phyloP scores from a whole-genome alignment of 2,113 vertebrate species.

The Mastomys natalensis region DNA sequence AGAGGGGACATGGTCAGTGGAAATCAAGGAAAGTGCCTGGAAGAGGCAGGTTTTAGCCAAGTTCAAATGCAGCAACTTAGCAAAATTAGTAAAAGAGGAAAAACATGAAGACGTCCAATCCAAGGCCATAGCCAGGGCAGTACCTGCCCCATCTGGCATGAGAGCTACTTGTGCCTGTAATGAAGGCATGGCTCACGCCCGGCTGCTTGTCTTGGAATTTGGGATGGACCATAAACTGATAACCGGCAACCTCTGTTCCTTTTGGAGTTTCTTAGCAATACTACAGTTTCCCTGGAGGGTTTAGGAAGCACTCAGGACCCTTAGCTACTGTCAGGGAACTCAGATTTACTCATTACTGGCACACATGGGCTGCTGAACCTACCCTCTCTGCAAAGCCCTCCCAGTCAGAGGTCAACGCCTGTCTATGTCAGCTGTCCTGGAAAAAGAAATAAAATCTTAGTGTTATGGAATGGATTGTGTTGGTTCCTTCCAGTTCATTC shows the following conservation, averaged over 20 bases:
- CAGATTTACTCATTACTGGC: neutral
- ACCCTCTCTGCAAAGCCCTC: neutral
- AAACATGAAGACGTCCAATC: neutral
- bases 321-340: neutral
- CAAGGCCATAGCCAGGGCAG: neutral
- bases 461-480: neutral
- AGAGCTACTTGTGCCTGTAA: neutral
- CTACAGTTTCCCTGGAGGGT: neutral
- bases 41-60: neutral
- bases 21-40: neutral
- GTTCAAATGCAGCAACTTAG: neutral
- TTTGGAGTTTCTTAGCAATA: neutral
- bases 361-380: neutral
- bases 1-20: neutral
- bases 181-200: neutral
- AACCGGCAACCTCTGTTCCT: neutral
- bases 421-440: neutral
- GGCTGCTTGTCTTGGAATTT: neutral
- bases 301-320: neutral
- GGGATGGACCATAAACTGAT: too few relatives aligned
- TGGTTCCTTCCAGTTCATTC: neutral
- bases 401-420: neutral
- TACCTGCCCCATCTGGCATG: fast-evolving
- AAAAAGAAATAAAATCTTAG: neutral
- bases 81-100: neutral